Conservation (phyloP, 2,888 invertebrate genomes). For the Notocelia uddmanniana region DNA sequence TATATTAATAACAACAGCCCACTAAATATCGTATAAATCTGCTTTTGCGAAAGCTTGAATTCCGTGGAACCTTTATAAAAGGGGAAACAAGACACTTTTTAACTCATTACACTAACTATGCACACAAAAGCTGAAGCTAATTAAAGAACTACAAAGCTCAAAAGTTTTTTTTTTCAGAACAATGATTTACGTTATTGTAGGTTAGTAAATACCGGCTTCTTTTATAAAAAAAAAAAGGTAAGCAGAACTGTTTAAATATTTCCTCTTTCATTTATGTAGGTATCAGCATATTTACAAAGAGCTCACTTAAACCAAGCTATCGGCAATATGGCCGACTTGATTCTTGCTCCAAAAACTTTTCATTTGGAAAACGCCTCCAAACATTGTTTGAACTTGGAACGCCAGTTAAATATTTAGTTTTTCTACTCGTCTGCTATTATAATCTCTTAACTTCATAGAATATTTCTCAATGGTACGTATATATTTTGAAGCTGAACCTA, state of each 20-base stretch:
- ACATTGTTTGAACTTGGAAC: conserved; percentile 13
- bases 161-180: conserved; percentile 3
- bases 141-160: conserved; percentile 12
- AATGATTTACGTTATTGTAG: neutral
- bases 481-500: too few species aligned
- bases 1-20: neutral
- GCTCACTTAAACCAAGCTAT: conserved; percentile 64
- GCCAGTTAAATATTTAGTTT: conserved; percentile 11
- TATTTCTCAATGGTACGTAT: too few species aligned
- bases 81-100: neutral
- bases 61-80: neutral
- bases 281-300: conserved; percentile 67
- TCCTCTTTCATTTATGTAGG: neutral
- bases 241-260: conserved; percentile 28
- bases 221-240: conserved; percentile 9
- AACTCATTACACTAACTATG: neutral
- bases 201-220: neutral
- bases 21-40: neutral
- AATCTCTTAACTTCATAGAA: too few species aligned
- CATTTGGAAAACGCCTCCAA: conserved; percentile 1
- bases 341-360: conserved; percentile 10
- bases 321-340: conserved; percentile 15
- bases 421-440: too few species aligned
- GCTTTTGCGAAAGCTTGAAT: neutral
- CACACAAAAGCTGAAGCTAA: neutral